Conservation (phyloP, 1,140 invertebrate genomes). For the Eumaeus atala region DNA sequence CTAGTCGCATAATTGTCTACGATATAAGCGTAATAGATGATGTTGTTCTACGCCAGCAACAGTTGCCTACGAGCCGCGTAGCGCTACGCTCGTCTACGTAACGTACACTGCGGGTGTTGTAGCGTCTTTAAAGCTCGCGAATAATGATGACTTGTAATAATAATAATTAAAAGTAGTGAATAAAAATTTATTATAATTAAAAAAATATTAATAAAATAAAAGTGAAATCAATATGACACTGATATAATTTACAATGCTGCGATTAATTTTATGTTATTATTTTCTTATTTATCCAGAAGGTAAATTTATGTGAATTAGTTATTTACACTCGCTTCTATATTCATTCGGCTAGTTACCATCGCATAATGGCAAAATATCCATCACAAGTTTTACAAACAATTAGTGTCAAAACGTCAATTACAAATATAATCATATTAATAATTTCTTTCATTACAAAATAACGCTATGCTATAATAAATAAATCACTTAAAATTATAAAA, state of each 20-base stretch:
- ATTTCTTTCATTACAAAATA: no score
- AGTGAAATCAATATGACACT: constrained; percentile 6
- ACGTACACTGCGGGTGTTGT: neutral
- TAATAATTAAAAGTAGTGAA: neutral
- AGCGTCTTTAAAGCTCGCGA: neutral
- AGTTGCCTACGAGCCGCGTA: constrained; percentile 49
- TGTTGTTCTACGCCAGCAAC: constrained; percentile 43
- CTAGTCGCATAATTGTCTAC: constrained; percentile 12
- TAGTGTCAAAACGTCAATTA: no score
- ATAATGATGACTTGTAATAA: constrained; percentile 3
- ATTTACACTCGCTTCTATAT: neutral
- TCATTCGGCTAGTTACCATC: no score
- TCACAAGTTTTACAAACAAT: no score
- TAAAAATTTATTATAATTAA: neutral
- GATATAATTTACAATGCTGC: constrained; percentile 16
- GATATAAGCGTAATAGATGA: constrained; percentile 26
- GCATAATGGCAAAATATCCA: no score
- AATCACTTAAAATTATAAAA: no score
- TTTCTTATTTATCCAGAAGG: constrained; percentile 26
- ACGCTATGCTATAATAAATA: no score
- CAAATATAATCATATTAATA: no score
- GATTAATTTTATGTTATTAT: constrained; percentile 17
- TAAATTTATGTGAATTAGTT: constrained; percentile 16
- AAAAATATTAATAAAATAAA: neutral
- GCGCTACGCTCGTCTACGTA: constrained; percentile 37